Evolutionary conservation across 2,888 invertebrate genomes (phyloP).

Genomic region (Resseliella maxima): DNA sequence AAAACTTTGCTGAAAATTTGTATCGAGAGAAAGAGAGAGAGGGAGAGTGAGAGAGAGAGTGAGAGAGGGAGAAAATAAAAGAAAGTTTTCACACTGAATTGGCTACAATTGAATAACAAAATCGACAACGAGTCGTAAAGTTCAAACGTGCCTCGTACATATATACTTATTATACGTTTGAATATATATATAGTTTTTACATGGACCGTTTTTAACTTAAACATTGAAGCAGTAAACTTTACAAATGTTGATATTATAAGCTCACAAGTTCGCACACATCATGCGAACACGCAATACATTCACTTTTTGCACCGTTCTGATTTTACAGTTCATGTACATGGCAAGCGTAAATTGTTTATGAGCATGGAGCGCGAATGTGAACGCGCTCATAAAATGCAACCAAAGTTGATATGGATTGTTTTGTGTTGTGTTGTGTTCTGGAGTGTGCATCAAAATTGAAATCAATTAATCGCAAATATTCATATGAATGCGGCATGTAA

Average conservation of each 20-base stretch:
- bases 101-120: neutral
- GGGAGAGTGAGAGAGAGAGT: too few relatives aligned
- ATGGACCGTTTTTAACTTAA: neutral
- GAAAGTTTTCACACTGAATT: neutral
- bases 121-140: slow-evolving; percentile 13
- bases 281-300: neutral
- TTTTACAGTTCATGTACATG: too few relatives aligned
- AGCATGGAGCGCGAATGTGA: too few relatives aligned
- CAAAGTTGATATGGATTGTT: neutral
- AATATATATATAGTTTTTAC: neutral
- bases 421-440: too few relatives aligned
- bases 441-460: neutral
- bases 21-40: too few relatives aligned
- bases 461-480: slow-evolving; percentile 34
- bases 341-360: too few relatives aligned
- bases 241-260: neutral
- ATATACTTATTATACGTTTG: neutral
- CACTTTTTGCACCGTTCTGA: neutral
- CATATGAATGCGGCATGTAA: neutral
- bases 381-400: neutral
- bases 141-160: neutral
- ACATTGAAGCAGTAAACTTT: slow-evolving; percentile 7
- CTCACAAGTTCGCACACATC: neutral
- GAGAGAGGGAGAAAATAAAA: too few relatives aligned
- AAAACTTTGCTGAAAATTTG: neutral